These are phyloP conservation scores for Dipodomys merriami DNA, from an alignment of 2,113 vertebrate genomes.

Conservation along the genomic window DNA sequence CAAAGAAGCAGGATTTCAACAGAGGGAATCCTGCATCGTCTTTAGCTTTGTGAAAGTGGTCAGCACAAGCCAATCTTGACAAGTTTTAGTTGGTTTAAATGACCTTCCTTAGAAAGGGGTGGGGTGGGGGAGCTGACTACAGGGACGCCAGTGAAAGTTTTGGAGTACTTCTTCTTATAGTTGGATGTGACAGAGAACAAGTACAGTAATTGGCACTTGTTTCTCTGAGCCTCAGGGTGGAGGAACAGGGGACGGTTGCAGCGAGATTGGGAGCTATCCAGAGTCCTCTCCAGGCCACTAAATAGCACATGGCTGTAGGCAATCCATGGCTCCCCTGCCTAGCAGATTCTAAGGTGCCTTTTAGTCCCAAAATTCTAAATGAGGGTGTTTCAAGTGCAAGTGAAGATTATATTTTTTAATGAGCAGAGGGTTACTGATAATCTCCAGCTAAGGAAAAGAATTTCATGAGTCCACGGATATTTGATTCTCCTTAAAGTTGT, in stretches of 20 bases:
- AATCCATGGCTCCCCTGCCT: background rate
- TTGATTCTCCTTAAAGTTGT: constrained; percentile 25
- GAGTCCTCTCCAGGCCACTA: background rate
- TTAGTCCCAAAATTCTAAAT: background rate
- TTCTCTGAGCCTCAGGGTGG: background rate
- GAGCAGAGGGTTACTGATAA: background rate
- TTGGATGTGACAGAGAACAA: background rate
- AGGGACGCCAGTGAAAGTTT: background rate
- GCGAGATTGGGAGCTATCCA: background rate
- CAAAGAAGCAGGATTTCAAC: background rate
- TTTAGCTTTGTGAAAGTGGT: background rate
- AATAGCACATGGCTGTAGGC: background rate
- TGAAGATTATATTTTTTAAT: constrained; percentile 24
- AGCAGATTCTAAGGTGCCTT: background rate
- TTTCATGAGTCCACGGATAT: background rate
- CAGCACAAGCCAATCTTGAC: background rate
- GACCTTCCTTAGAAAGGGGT: background rate
- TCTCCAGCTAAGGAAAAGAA: background rate
- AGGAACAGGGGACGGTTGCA: background rate
- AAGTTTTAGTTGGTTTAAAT: background rate
- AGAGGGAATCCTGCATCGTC: background rate
- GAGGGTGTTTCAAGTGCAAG: background rate
- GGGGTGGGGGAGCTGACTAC: background rate
- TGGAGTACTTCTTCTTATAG: background rate
- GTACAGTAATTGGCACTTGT: background rate